Conservation (phyloP, 2,888 invertebrate species). For the Leucoptera coffeella region DNA sequence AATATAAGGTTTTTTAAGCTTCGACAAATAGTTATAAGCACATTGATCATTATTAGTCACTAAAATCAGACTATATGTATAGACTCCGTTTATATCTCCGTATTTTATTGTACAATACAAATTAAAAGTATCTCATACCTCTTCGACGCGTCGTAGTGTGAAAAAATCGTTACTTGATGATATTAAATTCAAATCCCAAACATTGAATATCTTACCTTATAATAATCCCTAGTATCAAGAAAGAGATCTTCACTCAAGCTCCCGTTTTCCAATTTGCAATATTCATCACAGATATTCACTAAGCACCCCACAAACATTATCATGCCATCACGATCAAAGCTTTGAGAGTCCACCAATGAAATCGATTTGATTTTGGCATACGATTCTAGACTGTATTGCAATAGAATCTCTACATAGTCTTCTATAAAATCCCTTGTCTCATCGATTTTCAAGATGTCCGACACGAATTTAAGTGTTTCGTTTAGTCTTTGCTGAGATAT, state of each 20-base stretch:
- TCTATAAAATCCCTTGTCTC: slow-evolving; percentile 1
- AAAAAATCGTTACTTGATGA: too few species aligned
- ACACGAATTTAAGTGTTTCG: slow-evolving; percentile 6
- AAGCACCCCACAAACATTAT: background rate
- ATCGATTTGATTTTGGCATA: background rate
- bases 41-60: too few species aligned
- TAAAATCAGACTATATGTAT: too few species aligned
- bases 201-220: slow-evolving; percentile 2
- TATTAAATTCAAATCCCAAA: too few species aligned
- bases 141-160: too few species aligned
- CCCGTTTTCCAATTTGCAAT: background rate
- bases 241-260: background rate
- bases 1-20: too few species aligned
- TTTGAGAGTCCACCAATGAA: background rate
- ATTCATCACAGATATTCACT: background rate
- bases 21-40: too few species aligned
- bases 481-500: slow-evolving; percentile 6
- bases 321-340: too few species aligned
- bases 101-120: too few species aligned
- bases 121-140: too few species aligned
- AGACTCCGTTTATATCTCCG: too few species aligned
- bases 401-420: background rate
- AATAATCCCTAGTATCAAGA: background rate
- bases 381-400: background rate
- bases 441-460: slow-evolving; percentile 6